These are phyloP conservation scores for Ennomos quercinarius DNA, from an alignment of 2,888 invertebrate species.

Conservation along the genomic window DNA sequence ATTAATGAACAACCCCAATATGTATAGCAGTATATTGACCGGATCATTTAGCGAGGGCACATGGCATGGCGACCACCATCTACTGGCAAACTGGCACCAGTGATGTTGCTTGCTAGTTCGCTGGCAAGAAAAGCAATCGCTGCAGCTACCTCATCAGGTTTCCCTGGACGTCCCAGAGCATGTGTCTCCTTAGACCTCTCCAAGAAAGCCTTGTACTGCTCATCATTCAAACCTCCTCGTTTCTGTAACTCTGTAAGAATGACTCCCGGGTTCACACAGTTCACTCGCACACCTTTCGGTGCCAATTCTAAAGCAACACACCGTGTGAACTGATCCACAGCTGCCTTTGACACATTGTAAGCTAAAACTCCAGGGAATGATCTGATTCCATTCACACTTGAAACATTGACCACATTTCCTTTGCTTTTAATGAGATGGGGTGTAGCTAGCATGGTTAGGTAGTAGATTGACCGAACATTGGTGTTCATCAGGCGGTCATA, in stretches of 20 bases:
- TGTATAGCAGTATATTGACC: background rate
- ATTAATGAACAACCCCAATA: background rate
- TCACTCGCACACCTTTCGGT: slow-evolving; percentile 93
- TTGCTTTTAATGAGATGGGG: slow-evolving; percentile 93
- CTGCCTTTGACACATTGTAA: slow-evolving; percentile 97
- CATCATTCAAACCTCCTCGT: slow-evolving; percentile 93
- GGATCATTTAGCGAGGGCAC: slow-evolving; percentile 91
- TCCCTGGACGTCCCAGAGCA: slow-evolving; percentile 94
- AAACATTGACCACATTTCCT: slow-evolving; percentile 98
- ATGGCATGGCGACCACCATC: slow-evolving; percentile 98
- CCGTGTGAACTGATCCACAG: slow-evolving; percentile 97
- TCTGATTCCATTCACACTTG: slow-evolving; percentile 96
- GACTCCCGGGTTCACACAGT: slow-evolving; percentile 97
- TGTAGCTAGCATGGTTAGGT: slow-evolving; percentile 94
- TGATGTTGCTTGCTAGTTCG: slow-evolving; percentile 94
- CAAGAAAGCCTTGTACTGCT: slow-evolving; percentile 93
- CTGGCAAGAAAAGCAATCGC: slow-evolving; percentile 97
- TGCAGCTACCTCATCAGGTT: slow-evolving; percentile 94
- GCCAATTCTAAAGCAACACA: slow-evolving; percentile 96
- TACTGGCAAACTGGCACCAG: slow-evolving; percentile 94
- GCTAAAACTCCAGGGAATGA: slow-evolving; percentile 96
- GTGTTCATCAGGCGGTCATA: slow-evolving; percentile 96
- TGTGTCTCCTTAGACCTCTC: slow-evolving; percentile 95
- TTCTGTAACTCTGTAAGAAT: slow-evolving; percentile 95
- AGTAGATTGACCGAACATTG: slow-evolving; percentile 93